Conservation (phyloP, 2,113 vertebrate species). For the Poecile atricapillus region DNA sequence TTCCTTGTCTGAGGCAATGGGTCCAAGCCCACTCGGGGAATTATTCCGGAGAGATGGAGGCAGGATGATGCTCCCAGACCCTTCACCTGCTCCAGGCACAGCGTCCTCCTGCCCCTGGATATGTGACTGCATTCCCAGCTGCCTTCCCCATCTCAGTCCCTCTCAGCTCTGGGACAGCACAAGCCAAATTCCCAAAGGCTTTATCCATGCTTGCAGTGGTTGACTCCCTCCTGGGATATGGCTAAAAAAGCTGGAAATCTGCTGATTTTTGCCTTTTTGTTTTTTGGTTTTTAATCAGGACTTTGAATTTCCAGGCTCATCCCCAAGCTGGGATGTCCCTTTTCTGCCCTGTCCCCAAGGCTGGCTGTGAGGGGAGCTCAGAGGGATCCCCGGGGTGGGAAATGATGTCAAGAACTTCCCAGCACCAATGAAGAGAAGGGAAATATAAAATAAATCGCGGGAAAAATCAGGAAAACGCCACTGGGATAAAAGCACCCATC, state of each 20-base stretch:
- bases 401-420: neutral
- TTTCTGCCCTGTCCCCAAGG: neutral
- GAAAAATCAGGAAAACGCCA: neutral
- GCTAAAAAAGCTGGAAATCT: neutral
- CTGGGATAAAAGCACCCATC: neutral
- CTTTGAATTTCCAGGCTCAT: neutral
- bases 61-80: neutral
- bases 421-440: neutral
- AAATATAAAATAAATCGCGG: neutral
- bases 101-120: neutral
- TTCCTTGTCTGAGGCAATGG: neutral
- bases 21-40: neutral
- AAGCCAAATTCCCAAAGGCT: neutral
- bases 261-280: neutral
- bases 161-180: neutral
- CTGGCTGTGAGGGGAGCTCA: neutral
- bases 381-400: neutral
- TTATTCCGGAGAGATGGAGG: accelerated
- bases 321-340: accelerated
- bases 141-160: neutral
- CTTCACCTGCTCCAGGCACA: neutral
- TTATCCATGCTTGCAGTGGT: accelerated
- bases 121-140: neutral
- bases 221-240: accelerated
- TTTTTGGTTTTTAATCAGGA: neutral